These are phyloP conservation scores for Silurus lanzhouensis DNA, from an alignment of 2,797 vertebrate species.

Conservation along the genomic window DNA sequence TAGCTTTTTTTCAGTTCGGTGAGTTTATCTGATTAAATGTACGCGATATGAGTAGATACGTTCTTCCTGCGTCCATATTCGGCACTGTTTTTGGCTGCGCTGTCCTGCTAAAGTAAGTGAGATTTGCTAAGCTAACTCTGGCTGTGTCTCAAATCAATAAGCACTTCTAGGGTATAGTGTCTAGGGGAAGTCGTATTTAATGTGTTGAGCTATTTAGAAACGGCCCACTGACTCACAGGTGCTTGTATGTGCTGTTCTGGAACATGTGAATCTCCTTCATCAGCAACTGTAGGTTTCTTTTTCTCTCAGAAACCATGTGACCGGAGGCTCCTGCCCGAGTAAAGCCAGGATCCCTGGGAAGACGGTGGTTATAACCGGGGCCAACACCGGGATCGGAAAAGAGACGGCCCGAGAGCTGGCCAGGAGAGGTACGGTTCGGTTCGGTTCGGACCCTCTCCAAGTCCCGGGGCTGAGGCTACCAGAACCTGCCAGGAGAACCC, in stretches of 20 bases:
- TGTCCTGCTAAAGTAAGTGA: constrained; percentile 76
- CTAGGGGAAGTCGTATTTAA: background rate
- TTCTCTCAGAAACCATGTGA: constrained; percentile 72
- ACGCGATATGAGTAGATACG: constrained; percentile 69
- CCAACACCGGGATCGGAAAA: constrained; percentile 85
- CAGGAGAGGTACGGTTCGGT: constrained; percentile 69
- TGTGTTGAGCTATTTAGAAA: background rate
- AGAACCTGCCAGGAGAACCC: no score
- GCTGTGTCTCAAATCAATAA: background rate
- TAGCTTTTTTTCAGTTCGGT: background rate
- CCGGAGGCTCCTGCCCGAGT: constrained; percentile 80
- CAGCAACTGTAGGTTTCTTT: background rate
- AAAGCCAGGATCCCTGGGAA: constrained; percentile 79
- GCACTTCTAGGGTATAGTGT: background rate
- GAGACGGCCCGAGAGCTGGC: constrained; percentile 82
- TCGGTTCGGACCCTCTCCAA: background rate
- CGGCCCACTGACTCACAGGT: background rate
- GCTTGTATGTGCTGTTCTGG: background rate
- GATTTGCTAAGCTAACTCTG: background rate
- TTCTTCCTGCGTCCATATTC: constrained; percentile 72
- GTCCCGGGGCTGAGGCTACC: no score
- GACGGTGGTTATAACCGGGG: constrained; percentile 85
- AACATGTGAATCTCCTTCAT: background rate
- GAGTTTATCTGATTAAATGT: background rate
- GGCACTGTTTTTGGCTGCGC: constrained; percentile 71